These are phyloP conservation scores for Lithobius niger DNA, from an alignment of 1,140 invertebrate species.

Conservation along the genomic window DNA sequence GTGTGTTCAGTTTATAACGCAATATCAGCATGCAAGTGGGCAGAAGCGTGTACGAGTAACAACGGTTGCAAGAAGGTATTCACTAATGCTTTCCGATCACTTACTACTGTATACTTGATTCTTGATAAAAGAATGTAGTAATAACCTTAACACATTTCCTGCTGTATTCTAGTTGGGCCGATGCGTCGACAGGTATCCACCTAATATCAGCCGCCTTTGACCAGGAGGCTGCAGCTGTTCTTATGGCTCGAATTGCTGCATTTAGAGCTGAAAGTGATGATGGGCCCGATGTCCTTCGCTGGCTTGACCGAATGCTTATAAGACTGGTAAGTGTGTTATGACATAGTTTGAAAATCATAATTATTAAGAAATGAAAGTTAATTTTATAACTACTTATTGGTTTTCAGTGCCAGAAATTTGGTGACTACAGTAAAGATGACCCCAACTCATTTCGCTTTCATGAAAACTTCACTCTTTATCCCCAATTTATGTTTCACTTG, in stretches of 20 bases:
- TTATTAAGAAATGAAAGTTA: neutral
- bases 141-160: no score
- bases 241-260: slow-evolving; percentile 93
- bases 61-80: slow-evolving; percentile 86
- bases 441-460: slow-evolving; percentile 88
- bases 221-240: slow-evolving; percentile 90
- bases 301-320: slow-evolving; percentile 97
- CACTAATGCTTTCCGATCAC: slow-evolving; percentile 14
- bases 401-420: slow-evolving; percentile 94
- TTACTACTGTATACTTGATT: no score
- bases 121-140: no score
- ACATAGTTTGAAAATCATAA: neutral
- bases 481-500: slow-evolving; percentile 99
- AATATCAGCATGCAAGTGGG: slow-evolving; percentile 96
- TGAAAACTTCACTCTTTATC: slow-evolving; percentile 95
- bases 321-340: slow-evolving; percentile 53
- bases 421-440: slow-evolving; percentile 95
- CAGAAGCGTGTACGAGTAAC: slow-evolving; percentile 90
- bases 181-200: slow-evolving; percentile 38
- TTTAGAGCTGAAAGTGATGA: slow-evolving; percentile 91
- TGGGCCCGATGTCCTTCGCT: slow-evolving; percentile 89
- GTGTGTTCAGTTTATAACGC: slow-evolving; percentile 96
- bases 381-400: slow-evolving; percentile 17
- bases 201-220: slow-evolving; percentile 79
- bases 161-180: slow-evolving; percentile 37